These are phyloP conservation scores for Hemitrygon akajei DNA, from an alignment of 2,797 vertebrate species.

Conservation along the genomic window DNA sequence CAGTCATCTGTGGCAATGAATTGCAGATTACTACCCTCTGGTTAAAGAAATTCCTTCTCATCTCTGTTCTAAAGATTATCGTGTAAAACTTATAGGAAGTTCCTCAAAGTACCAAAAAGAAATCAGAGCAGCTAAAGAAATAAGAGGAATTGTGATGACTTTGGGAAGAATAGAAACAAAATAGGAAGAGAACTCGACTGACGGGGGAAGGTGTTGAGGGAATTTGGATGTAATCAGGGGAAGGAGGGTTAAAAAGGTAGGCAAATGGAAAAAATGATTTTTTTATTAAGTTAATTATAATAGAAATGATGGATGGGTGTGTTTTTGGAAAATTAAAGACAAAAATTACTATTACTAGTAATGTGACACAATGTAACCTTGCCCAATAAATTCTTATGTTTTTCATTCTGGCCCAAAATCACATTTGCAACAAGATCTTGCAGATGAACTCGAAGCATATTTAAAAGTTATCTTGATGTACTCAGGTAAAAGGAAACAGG, in stretches of 20 bases:
- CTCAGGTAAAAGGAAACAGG: neutral
- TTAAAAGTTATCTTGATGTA: neutral
- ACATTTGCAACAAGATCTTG: neutral
- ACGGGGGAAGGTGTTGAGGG: neutral
- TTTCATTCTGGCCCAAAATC: neutral
- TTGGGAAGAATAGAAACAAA: neutral
- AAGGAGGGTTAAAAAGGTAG: neutral
- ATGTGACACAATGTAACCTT: neutral
- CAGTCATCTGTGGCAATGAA: no score
- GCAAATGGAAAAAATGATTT: neutral
- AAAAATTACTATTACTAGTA: neutral
- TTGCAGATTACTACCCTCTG: no score
- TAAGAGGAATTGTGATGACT: neutral
- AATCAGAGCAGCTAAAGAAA: neutral
- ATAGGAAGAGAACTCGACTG: neutral
- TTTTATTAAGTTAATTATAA: neutral
- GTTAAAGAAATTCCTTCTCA: no score
- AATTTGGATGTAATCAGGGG: neutral
- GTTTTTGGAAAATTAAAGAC: neutral
- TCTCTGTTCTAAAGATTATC: neutral
- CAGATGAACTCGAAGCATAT: neutral
- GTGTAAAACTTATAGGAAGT: no score
- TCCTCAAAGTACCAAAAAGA: neutral
- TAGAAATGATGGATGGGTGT: slow-evolving; percentile 10
- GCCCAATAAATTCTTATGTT: neutral